phyloP scores from a whole-genome alignment of 2,797 vertebrate genomes.

The Onychomys torridus region DNA sequence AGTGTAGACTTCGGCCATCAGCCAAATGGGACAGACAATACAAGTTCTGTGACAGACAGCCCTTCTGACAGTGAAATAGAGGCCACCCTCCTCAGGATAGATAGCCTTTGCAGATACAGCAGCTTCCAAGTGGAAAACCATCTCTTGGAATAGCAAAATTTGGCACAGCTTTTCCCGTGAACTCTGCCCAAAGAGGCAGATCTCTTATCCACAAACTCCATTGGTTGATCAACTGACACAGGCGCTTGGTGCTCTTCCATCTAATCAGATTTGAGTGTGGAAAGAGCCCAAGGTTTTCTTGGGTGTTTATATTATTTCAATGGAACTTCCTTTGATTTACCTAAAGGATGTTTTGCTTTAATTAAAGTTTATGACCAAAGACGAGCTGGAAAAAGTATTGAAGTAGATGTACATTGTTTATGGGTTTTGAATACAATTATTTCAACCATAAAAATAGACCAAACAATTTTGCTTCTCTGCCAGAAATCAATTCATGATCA shows the following conservation, averaged over 20 bases:
- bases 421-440: conserved; percentile 85
- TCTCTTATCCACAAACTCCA: conserved; percentile 68
- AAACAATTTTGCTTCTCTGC: conserved; percentile 84
- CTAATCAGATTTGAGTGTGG: conserved; percentile 83
- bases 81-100: conserved; percentile 69
- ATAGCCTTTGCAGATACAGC: conserved; percentile 75
- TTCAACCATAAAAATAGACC: conserved; percentile 86
- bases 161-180: conserved; percentile 76
- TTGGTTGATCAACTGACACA: conserved; percentile 74
- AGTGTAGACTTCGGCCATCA: conserved; percentile 73
- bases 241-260: conserved; percentile 83
- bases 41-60: conserved; percentile 74
- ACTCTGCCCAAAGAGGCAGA: conserved; percentile 72
- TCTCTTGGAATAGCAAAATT: conserved; percentile 67
- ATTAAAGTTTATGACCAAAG: conserved; percentile 86
- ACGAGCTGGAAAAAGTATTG: conserved; percentile 81
- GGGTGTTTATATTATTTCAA: conserved; percentile 85
- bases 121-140: conserved; percentile 73
- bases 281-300: conserved; percentile 85
- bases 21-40: conserved; percentile 76
- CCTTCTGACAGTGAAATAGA: conserved; percentile 76
- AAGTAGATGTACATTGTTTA: conserved; percentile 85
- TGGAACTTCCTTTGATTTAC: conserved; percentile 87
- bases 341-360: conserved; percentile 85
- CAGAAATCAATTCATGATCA: conserved; percentile 86